A percentile compares a stretch with the other conserved stretches of the same genome.
Evolutionary conservation across 2,797 vertebrate genomes (phyloP).

Genomic region (Pyrocephalus nanus): DNA sequence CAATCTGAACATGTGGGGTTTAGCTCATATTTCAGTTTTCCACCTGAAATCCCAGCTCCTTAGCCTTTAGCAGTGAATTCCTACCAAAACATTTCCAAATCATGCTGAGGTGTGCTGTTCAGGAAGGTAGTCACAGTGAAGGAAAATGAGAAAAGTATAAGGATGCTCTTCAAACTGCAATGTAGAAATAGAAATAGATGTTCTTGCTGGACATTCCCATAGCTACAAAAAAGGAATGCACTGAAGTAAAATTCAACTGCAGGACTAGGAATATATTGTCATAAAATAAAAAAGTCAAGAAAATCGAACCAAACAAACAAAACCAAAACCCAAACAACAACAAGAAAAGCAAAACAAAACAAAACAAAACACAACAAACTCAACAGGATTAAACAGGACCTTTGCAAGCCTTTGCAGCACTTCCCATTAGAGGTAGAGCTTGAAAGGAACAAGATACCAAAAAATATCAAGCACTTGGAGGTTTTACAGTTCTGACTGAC

Average conservation of each 20-base stretch:
- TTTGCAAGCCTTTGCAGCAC: background rate
- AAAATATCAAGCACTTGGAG: background rate
- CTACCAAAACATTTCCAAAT: background rate
- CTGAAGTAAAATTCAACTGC: background rate
- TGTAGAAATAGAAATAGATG: background rate
- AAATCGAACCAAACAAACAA: background rate
- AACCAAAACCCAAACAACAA: background rate
- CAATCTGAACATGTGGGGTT: background rate
- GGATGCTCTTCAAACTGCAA: background rate
- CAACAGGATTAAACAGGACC: background rate
- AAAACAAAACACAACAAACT: too few species aligned
- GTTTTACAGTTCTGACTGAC: background rate
- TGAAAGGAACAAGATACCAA: background rate
- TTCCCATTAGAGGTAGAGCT: background rate
- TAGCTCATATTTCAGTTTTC: background rate
- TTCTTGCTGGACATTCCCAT: background rate
- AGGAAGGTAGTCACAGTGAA: background rate
- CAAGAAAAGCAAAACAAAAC: background rate
- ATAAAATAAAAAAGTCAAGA: background rate
- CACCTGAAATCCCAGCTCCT: background rate
- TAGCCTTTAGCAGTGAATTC: background rate
- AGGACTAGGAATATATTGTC: background rate
- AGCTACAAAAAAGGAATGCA: fast-evolving
- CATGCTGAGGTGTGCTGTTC: background rate
- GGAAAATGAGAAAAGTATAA: background rate